Evolutionary conservation across 2,113 vertebrate species (phyloP).

Genomic region (Embiotoca jacksoni): DNA sequence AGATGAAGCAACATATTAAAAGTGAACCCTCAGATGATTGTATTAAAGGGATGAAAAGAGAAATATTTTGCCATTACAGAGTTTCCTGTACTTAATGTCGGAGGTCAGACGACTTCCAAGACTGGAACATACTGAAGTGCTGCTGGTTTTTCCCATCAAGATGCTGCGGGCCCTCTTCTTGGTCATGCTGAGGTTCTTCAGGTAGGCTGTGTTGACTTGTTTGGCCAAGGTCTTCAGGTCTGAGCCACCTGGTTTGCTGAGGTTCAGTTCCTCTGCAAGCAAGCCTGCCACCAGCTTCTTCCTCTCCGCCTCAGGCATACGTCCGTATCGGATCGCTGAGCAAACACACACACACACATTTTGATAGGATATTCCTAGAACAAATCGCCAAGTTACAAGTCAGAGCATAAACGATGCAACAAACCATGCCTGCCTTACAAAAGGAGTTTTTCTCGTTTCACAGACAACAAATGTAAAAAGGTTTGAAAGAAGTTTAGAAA

Average conservation of each 20-base stretch:
- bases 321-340: constrained; percentile 94
- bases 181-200: constrained; percentile 98
- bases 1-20: neutral
- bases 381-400: neutral
- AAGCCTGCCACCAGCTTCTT: constrained; percentile 94
- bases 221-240: constrained; percentile 95
- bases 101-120: neutral
- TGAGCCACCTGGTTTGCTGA: constrained; percentile 88
- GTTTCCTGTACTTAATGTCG: neutral
- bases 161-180: constrained; percentile 97
- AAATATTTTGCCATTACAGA: neutral
- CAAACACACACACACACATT: constrained; percentile 40
- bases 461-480: neutral
- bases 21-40: neutral
- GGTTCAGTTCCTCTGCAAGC: constrained; percentile 85
- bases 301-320: constrained; percentile 98
- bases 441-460: neutral
- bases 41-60: too few species aligned
- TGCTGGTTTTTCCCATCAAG: constrained; percentile 94
- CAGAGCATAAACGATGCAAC: neutral
- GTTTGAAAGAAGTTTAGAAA: neutral
- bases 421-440: neutral
- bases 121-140: constrained; percentile 85
- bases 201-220: constrained; percentile 95
- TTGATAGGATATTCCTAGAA: constrained; percentile 4